phyloP scores from a whole-genome alignment of 2,888 invertebrate genomes.

The Mythimna pallens region DNA sequence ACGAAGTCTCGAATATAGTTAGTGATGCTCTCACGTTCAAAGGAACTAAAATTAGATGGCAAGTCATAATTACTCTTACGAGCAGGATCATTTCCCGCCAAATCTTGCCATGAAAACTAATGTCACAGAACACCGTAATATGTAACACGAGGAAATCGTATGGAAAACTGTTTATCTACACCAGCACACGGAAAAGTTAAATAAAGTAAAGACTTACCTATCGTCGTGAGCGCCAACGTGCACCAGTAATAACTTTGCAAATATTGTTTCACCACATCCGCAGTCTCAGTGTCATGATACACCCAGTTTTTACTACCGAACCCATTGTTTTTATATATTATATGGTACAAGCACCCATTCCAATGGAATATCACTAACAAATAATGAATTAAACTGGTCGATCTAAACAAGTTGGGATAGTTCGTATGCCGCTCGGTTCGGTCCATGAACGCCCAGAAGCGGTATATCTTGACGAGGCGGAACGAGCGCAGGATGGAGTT shows the following conservation, averaged over 20 bases:
- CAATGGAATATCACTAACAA: conserved; percentile 99
- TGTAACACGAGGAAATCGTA: conserved; percentile 8
- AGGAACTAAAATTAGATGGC: conserved; percentile 64
- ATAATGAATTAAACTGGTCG: conserved; percentile 98
- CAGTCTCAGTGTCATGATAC: conserved; percentile 95
- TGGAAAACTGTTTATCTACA: conserved; percentile 15
- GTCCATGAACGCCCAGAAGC: conserved; percentile 99
- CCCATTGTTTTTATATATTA: conserved; percentile 98
- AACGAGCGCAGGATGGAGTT: conserved; percentile 98
- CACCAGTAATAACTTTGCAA: conserved; percentile 99
- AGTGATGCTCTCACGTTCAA: conserved; percentile 60
- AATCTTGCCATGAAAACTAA: conserved; percentile 44
- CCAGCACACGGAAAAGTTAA: conserved; percentile 19
- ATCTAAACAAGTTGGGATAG: conserved; percentile 99
- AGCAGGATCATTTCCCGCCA: conserved; percentile 23
- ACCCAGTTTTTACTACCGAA: conserved; percentile 98
- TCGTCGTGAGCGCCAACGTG: conserved; percentile 98
- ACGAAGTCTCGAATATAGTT: conserved; percentile 57
- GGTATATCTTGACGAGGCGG: conserved; percentile 98
- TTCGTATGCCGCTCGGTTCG: conserved; percentile 99
- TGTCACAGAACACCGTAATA: conserved; percentile 23
- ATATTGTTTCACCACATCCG: conserved; percentile 98
- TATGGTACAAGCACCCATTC: conserved; percentile 99
- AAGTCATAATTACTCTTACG: conserved; percentile 41
- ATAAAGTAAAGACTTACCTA: conserved; percentile 91